Evolutionary conservation across 2,888 invertebrate species (phyloP).

Genomic region (Microctonus aethiopoides): DNA sequence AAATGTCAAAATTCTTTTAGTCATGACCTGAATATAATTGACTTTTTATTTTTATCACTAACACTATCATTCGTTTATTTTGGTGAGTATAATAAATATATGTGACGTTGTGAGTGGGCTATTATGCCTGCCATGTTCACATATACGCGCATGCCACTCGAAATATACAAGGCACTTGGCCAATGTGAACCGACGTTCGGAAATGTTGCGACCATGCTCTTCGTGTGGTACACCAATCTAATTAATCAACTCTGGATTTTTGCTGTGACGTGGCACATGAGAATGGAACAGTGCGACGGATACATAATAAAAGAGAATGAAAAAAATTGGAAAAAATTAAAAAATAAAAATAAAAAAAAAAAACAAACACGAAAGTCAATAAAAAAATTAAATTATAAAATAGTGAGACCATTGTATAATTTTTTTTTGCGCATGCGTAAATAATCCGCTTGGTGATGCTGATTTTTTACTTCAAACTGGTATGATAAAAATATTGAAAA

Average conservation of each 20-base stretch:
- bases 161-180: conserved; percentile 10
- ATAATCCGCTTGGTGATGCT: not conserved
- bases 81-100: not conserved
- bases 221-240: conserved; percentile 16
- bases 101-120: conserved; percentile 2
- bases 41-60: not conserved
- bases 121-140: conserved; percentile 5
- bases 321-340: not conserved
- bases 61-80: not conserved
- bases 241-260: conserved; percentile 31
- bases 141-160: conserved; percentile 9
- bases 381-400: not conserved
- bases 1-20: not conserved
- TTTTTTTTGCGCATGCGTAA: conserved; percentile 27
- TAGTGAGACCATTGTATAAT: conserved; percentile 23
- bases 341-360: not conserved
- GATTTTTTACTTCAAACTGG: conserved; percentile 17
- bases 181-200: conserved; percentile 13
- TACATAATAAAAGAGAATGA: not conserved
- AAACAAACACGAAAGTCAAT: not conserved
- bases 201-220: conserved; percentile 18
- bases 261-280: conserved; percentile 12
- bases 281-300: not conserved
- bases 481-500: conserved; percentile 44
- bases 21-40: not conserved